These are phyloP conservation scores for Rattus norvegicus DNA, from an alignment of 2,113 vertebrate genomes.

Conservation along the genomic window DNA sequence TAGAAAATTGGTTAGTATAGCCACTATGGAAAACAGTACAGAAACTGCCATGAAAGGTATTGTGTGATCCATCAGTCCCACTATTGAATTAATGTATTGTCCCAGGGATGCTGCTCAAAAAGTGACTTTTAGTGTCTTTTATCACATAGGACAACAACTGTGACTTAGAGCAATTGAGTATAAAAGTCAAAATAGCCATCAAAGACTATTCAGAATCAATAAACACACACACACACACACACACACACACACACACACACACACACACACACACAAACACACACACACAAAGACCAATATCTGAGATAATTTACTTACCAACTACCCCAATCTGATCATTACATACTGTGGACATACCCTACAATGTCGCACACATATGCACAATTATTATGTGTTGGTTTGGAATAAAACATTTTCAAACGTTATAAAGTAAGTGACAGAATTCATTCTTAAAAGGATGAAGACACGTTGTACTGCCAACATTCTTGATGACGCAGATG, in stretches of 20 bases:
- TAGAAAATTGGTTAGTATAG: background rate
- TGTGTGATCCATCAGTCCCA: background rate
- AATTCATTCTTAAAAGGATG: background rate
- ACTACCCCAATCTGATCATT: background rate
- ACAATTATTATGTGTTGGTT: background rate
- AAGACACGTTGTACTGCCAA: background rate
- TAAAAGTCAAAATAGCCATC: background rate
- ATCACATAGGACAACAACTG: background rate
- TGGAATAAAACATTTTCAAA: background rate
- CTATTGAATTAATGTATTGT: background rate
- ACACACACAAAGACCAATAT: background rate
- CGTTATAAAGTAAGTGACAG: background rate
- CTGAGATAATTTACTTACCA: background rate
- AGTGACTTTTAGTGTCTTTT: background rate
- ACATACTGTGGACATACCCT: background rate
- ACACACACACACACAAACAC: background rate
- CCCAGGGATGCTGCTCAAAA: background rate
- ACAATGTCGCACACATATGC: background rate
- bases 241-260: background rate
- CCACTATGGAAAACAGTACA: background rate
- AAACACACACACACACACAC: fast-evolving
- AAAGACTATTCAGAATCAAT: background rate
- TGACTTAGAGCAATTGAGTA: background rate
- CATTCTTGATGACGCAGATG: background rate
- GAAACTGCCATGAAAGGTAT: background rate